These are phyloP conservation scores for Python bivittatus DNA, from an alignment of 2,113 vertebrate species.

Conservation along the genomic window DNA sequence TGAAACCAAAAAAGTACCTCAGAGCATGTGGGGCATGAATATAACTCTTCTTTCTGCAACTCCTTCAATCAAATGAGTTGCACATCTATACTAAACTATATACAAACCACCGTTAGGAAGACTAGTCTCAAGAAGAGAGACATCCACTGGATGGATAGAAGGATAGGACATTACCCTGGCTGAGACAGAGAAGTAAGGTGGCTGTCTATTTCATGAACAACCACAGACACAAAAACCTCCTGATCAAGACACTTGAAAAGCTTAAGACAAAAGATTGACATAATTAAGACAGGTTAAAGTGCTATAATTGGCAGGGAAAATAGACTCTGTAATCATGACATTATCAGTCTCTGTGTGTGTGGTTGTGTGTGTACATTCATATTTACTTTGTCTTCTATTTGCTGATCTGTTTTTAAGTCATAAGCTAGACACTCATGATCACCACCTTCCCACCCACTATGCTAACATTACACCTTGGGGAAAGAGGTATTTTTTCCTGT, in stretches of 20 bases:
- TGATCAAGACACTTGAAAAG: conserved; percentile 28
- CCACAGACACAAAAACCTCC: neutral
- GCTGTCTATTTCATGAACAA: conserved; percentile 20
- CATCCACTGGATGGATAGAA: neutral
- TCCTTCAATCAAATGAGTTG: neutral
- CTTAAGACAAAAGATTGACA: neutral
- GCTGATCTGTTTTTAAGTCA: conserved; percentile 37
- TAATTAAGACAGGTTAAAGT: conserved; percentile 50
- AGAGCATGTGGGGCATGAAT: neutral
- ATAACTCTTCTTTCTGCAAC: neutral
- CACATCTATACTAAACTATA: neutral
- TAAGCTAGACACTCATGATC: neutral
- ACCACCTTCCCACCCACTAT: neutral
- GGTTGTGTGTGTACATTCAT: neutral
- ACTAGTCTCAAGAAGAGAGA: neutral
- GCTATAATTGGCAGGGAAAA: conserved; percentile 39
- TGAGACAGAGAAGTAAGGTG: conserved; percentile 13
- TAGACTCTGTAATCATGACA: conserved; percentile 3
- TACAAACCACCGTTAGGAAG: neutral
- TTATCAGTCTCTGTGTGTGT: neutral
- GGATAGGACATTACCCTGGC: neutral
- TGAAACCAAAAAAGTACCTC: neutral
- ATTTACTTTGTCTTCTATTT: conserved; percentile 48
- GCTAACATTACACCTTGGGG: neutral
- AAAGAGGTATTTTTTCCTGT: neutral